A percentile compares a stretch with the other conserved stretches of the same genome.
phyloP scores from a whole-genome alignment of 2,888 invertebrate species.

The Falcaria lacertinaria region DNA sequence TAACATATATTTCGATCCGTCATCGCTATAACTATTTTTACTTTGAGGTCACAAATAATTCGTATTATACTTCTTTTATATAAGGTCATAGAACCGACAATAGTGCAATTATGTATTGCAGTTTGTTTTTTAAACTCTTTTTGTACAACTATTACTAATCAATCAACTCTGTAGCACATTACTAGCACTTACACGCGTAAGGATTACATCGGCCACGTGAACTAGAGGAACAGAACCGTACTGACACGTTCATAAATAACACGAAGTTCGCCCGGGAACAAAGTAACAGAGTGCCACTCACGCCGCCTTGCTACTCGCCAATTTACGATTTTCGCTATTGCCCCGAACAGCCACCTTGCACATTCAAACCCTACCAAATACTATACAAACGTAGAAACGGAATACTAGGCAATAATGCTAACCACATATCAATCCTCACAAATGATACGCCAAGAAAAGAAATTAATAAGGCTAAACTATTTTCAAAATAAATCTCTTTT shows the following conservation, averaged over 20 bases:
- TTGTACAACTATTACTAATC: too few species aligned
- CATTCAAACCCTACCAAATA: slow-evolving; percentile 14
- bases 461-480: too few species aligned
- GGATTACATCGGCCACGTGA: slow-evolving; percentile 22
- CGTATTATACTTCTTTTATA: too few species aligned
- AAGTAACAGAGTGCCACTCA: slow-evolving; percentile 27
- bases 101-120: too few species aligned
- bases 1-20: too few species aligned
- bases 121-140: too few species aligned
- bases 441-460: too few species aligned
- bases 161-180: slow-evolving; percentile 2
- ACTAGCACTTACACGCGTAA: neutral
- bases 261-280: slow-evolving; percentile 31
- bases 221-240: neutral
- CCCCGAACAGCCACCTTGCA: slow-evolving; percentile 28
- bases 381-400: neutral
- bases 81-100: too few species aligned
- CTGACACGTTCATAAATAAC: neutral
- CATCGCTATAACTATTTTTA: too few species aligned
- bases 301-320: slow-evolving; percentile 24
- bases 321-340: slow-evolving; percentile 38
- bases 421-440: too few species aligned
- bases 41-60: too few species aligned
- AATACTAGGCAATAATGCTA: neutral
- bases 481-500: too few species aligned